Base-by-base conservation (phyloP, 2,888 invertebrate genomes). In the Diaperis boleti region DNA sequence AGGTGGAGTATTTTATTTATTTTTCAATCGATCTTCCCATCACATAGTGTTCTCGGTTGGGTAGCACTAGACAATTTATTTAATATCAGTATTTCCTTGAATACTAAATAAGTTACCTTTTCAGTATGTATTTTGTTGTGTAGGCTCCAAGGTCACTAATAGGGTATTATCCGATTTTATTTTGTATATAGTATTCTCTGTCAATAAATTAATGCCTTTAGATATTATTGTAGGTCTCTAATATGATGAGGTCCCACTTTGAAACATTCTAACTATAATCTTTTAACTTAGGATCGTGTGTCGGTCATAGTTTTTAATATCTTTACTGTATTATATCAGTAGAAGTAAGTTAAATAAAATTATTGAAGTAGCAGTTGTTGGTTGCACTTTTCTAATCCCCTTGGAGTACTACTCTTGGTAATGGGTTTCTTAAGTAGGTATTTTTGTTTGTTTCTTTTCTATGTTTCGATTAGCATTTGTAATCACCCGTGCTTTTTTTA, bases 191-290 rank as follows among this genome's bases (percentile, higher is more conserved):
- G 47, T 57, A 15, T 45, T 41, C 31, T 33, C 45, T 22, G 57
- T 57, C 57, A 57, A 57, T 57, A 57, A 57, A 57, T 57, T 47
- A 45, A 57, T 57, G 57, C 57, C 57, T 57, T 57, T 57, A 57
- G 57, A 20, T 57, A 47, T 45, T 57, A 35, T 31, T 18, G 29
- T 41, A 31, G 37, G 42, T 47, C 47, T 47, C 47, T 29, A 47
- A 47, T 31, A 35, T 20, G 49, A 35, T 18, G n/a, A 10, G 29
- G 35, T 49, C 49, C 49, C 33, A 33, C 11, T 18, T 49, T 33
- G 18, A 31, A 49, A 49, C 20, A 10, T 29, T 49, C 33, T 35
- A 49, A 39, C 13, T 15, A 13, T 54, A 41, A 54, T 26, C 31
- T 26, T 54, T 22, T 41, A 54, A 39, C 14, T 39, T 29, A 15